Evolutionary conservation across 2,888 invertebrate species (phyloP).

Genomic region (Neuroscelio doddi): DNA sequence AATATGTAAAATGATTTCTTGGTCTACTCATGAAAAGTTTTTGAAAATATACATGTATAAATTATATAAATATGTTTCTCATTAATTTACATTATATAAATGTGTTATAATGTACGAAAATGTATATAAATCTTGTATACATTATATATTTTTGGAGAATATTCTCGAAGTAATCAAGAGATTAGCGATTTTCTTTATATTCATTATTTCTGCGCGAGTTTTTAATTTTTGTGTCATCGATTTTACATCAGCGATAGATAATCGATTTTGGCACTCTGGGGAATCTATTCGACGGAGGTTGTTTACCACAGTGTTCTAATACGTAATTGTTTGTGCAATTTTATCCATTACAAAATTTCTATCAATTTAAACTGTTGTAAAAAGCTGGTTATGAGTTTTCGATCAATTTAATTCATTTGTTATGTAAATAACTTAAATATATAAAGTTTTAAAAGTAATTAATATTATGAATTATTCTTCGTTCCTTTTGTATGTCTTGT

Average conservation of each 20-base stretch:
- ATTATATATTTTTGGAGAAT: slow-evolving; percentile 36
- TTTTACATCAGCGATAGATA: slow-evolving; percentile 38
- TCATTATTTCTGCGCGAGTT: slow-evolving; percentile 17
- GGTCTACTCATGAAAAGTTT: slow-evolving; percentile 13
- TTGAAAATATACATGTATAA: slow-evolving; percentile 8
- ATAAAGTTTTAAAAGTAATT: no score
- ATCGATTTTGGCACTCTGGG: slow-evolving; percentile 38
- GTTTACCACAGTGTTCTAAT: slow-evolving; percentile 31
- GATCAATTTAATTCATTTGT: no score
- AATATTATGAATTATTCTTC: no score
- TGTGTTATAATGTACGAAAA: background rate
- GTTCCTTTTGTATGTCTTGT: no score
- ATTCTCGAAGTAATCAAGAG: slow-evolving; percentile 26
- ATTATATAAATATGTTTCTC: slow-evolving; percentile 23
- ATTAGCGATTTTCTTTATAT: slow-evolving; percentile 15
- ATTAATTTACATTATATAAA: background rate
- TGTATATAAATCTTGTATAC: background rate
- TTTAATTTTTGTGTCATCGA: slow-evolving; percentile 12
- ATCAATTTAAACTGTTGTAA: no score
- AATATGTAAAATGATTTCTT: slow-evolving; percentile 19
- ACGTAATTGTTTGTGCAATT: background rate
- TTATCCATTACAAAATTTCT: no score
- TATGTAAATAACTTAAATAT: no score
- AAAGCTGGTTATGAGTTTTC: no score
- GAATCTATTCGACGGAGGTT: slow-evolving; percentile 29